Conservation (phyloP, 2,888 invertebrate species). For the Tridacna crocea region DNA sequence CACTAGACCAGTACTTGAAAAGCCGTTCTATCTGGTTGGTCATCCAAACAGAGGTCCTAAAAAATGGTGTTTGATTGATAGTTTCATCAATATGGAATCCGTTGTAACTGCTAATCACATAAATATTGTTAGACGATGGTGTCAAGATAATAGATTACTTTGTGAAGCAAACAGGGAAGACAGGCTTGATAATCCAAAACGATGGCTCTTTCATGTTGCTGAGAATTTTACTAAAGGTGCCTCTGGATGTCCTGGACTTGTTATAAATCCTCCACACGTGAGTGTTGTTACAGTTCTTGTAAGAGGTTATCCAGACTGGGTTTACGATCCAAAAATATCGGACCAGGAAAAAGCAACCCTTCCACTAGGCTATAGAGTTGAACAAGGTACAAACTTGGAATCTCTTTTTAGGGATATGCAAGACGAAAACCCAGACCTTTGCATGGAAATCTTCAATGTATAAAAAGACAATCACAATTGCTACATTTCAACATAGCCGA, state of each 20-base stretch:
- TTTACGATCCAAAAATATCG: slow-evolving; percentile 25
- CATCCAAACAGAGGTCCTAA: background rate
- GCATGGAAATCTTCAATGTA: slow-evolving; percentile 10
- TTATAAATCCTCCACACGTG: slow-evolving; percentile 22
- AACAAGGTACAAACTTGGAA: slow-evolving; percentile 52
- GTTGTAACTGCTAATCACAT: background rate
- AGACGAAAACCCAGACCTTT: slow-evolving; percentile 12
- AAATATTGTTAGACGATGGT: slow-evolving; percentile 30
- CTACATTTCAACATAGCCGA: too few species aligned
- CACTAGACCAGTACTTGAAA: background rate
- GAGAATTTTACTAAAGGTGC: slow-evolving; percentile 46
- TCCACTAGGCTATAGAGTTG: slow-evolving; percentile 27
- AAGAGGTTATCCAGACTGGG: slow-evolving; percentile 52
- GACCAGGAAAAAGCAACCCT: slow-evolving; percentile 15
- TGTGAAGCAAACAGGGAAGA: slow-evolving; percentile 19
- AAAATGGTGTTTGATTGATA: background rate
- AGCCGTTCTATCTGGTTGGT: background rate
- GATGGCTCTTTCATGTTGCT: slow-evolving; percentile 44
- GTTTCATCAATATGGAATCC: background rate
- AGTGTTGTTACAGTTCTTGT: slow-evolving; percentile 49
- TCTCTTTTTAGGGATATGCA: slow-evolving; percentile 26
- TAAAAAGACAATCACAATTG: too few species aligned
- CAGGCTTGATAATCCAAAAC: slow-evolving; percentile 26
- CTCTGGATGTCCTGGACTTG: slow-evolving; percentile 56
- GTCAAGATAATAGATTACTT: slow-evolving; percentile 15